phyloP scores from a whole-genome alignment of 1,140 invertebrate species.

The Uloborus diversus region DNA sequence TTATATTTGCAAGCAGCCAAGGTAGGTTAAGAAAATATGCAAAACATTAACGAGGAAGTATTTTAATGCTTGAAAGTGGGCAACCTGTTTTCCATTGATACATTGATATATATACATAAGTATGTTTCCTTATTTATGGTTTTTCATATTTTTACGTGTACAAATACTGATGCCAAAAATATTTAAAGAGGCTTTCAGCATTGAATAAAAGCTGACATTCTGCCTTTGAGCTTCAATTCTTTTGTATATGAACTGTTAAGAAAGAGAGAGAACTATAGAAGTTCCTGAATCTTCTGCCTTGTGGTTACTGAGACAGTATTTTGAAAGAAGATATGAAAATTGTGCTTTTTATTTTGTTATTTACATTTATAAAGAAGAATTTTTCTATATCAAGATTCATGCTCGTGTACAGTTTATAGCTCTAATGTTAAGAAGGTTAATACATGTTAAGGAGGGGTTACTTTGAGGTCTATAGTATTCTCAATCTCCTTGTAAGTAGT shows the following conservation, averaged over 20 bases:
- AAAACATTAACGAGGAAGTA: too few species aligned
- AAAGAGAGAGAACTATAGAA: not conserved
- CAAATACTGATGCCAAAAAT: conserved; percentile 6
- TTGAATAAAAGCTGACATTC: not conserved
- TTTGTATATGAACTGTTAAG: not conserved
- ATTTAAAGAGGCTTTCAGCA: not conserved
- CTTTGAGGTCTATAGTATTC: not conserved
- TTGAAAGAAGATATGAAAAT: not conserved
- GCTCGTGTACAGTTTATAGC: conserved; percentile 8
- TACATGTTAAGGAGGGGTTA: not conserved
- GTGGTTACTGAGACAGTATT: not conserved
- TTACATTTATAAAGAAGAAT: conserved; percentile 4
- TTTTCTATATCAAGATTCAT: conserved; percentile 7
- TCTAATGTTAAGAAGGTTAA: not conserved
- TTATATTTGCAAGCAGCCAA: too few species aligned
- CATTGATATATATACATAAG: not conserved
- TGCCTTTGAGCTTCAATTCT: conserved; percentile 5
- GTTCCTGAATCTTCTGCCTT: conserved; percentile 1
- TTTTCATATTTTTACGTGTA: too few species aligned
- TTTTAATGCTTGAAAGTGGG: too few species aligned
- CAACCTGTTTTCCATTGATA: not conserved
- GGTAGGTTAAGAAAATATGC: too few species aligned
- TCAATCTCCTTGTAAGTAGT: too few species aligned
- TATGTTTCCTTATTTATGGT: too few species aligned
- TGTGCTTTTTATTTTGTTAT: conserved; percentile 10